These are phyloP conservation scores for Tachypleus tridentatus DNA, from an alignment of 1,140 invertebrate species.

Conservation along the genomic window DNA sequence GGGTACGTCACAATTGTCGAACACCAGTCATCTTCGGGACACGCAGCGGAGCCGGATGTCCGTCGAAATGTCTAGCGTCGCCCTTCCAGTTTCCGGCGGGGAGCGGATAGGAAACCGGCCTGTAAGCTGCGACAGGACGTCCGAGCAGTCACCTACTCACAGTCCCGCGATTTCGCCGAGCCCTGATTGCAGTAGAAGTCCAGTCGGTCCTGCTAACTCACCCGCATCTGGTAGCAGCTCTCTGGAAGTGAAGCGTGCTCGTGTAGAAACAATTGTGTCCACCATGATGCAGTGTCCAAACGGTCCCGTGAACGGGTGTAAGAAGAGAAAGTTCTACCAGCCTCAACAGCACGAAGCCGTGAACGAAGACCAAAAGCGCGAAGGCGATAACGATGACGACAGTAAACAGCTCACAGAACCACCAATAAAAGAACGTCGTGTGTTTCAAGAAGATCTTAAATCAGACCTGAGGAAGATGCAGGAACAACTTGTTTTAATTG, in stretches of 20 bases:
- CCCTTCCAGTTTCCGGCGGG: slow-evolving; percentile 11
- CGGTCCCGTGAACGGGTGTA: slow-evolving; percentile 58
- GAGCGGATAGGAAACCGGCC: slow-evolving; percentile 27
- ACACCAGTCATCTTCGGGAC: slow-evolving; percentile 35
- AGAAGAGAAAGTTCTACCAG: slow-evolving; percentile 93
- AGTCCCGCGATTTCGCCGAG: slow-evolving; percentile 7
- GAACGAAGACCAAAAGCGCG: slow-evolving; percentile 33
- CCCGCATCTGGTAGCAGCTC: not conserved
- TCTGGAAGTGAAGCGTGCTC: slow-evolving; percentile 68
- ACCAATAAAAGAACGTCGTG: slow-evolving; percentile 15
- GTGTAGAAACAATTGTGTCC: slow-evolving; percentile 87
- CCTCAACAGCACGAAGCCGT: slow-evolving; percentile 75
- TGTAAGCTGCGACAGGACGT: not conserved
- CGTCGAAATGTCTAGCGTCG: not conserved
- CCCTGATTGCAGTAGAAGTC: slow-evolving; percentile 4
- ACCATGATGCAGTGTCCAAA: slow-evolving; percentile 50
- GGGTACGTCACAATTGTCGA: slow-evolving; percentile 19
- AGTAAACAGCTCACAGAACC: slow-evolving; percentile 12
- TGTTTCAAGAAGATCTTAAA: slow-evolving; percentile 52
- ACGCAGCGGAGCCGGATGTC: slow-evolving; percentile 26
- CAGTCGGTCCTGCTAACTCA: no score
- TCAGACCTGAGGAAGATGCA: slow-evolving; percentile 73
- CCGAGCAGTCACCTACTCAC: slow-evolving; percentile 12
- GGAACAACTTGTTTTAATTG: slow-evolving; percentile 77
- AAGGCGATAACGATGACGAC: slow-evolving; percentile 29